Conservation (phyloP, 2,888 invertebrate genomes). For the Diaprepes abbreviatus region DNA sequence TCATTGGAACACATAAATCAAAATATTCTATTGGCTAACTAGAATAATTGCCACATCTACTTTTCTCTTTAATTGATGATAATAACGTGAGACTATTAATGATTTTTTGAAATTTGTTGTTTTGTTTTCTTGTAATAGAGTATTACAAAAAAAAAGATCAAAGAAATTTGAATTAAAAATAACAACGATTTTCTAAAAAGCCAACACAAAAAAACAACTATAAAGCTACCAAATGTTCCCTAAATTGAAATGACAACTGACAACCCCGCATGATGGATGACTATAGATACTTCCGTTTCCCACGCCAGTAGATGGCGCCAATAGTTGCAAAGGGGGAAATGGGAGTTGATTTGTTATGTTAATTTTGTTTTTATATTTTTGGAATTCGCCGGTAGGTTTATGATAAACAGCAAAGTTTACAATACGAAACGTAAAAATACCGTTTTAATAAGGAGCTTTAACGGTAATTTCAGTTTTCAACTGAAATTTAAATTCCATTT, state of each 20-base stretch:
- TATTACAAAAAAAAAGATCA: too few species aligned
- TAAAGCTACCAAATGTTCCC: too few species aligned
- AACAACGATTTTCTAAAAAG: too few species aligned
- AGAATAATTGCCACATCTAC: too few species aligned
- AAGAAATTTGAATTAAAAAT: too few species aligned
- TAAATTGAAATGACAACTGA: slow-evolving; percentile 6
- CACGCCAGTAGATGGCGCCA: slow-evolving; percentile 44
- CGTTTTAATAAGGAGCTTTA: not conserved
- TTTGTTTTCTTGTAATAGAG: too few species aligned
- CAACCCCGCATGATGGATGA: slow-evolving; percentile 19
- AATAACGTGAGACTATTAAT: too few species aligned
- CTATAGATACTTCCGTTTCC: slow-evolving; percentile 40
- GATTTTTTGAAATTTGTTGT: too few species aligned
- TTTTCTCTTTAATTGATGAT: too few species aligned
- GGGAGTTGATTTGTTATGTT: slow-evolving; percentile 2
- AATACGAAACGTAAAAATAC: not conserved
- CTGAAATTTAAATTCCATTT: not conserved
- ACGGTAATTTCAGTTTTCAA: not conserved
- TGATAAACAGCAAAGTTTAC: not conserved
- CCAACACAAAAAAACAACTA: too few species aligned
- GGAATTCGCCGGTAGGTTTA: slow-evolving; percentile 10
- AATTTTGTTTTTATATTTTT: slow-evolving; percentile 10
- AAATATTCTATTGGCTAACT: too few species aligned
- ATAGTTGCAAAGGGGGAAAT: slow-evolving; percentile 21
- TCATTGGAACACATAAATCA: too few species aligned